Evolutionary conservation across 1,140 invertebrate species (phyloP), one percentile per base, ranked within the genome.

Genomic region (Hyposmocoma kahamanoa): DNA sequence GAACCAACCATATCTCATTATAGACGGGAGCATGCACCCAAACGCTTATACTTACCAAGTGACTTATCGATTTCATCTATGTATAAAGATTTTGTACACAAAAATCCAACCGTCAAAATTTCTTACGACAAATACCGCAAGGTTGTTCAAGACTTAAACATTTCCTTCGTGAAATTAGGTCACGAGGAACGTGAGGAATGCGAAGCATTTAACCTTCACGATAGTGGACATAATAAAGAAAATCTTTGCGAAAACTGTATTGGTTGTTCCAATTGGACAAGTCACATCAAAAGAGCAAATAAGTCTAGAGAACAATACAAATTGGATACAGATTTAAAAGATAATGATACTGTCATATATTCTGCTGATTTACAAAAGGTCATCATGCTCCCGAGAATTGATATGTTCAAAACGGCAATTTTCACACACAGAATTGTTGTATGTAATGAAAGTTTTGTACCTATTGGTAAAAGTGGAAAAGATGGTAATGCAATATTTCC

Each of bases 401-500:
- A 39, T 10, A 5, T 6, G 19, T 39, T 47, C 20, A 47, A 47
- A 21, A 17, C 13, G 2, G 34, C 34, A 2, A 24, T 41, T 3
- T 47, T 39, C 15, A 39, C 34, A n/a, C 21, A 21, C 2, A 19
- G 46, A 5, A 24, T 47, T 17, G n/a, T 24, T 2, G 22, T 34
- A 8, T 47, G 9, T 28, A 38, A 47, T 24, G 34, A 47, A 39
- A 47, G 11, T 28, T 47, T 47, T 38, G 34, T 38, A 9, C 34
- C 13, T 17, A n/a, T 38, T 17, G 34, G 34, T 20, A 50, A n/a
- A 13, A 42, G 9, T 20, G 34, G 34, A 38, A 38, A 38, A 0
- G 36, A 6, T 32, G 32, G 38, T 36, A 32, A 44, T 26, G 42
- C 47, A 42, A 39, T 42, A 17, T 51, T 24, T 17, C 44, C 45